phyloP scores from a whole-genome alignment of 2,113 vertebrate species.

The Pitta sordida region DNA sequence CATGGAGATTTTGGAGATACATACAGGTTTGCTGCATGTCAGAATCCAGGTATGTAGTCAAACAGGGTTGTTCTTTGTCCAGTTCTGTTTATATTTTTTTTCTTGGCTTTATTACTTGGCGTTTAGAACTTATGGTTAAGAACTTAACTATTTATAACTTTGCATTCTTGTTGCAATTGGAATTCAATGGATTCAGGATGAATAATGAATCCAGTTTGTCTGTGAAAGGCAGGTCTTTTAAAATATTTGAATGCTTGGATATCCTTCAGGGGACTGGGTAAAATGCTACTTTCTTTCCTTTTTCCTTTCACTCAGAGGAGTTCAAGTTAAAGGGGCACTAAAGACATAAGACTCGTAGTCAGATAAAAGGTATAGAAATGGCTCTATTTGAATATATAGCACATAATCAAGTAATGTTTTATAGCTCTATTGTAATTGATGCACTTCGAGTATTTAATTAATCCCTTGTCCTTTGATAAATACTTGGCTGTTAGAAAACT shows the following conservation, averaged over 20 bases:
- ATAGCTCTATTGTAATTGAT: background rate
- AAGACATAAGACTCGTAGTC: background rate
- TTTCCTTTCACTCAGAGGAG: background rate
- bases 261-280: background rate
- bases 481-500: background rate
- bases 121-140: background rate
- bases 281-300: background rate
- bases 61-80: background rate
- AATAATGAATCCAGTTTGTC: background rate
- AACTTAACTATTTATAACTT: background rate
- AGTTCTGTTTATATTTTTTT: background rate
- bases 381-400: background rate
- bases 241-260: background rate
- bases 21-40: background rate
- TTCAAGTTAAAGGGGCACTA: background rate
- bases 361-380: background rate
- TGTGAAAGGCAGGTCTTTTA: background rate
- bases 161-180: background rate
- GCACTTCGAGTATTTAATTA: slow-evolving; percentile 33
- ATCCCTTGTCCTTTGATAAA: slow-evolving; percentile 4
- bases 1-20: background rate
- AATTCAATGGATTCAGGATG: background rate
- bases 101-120: background rate
- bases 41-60: background rate
- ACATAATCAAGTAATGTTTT: background rate